Evolutionary conservation across 2,797 vertebrate species (phyloP).

Genomic region (Oreochromis grahami): DNA sequence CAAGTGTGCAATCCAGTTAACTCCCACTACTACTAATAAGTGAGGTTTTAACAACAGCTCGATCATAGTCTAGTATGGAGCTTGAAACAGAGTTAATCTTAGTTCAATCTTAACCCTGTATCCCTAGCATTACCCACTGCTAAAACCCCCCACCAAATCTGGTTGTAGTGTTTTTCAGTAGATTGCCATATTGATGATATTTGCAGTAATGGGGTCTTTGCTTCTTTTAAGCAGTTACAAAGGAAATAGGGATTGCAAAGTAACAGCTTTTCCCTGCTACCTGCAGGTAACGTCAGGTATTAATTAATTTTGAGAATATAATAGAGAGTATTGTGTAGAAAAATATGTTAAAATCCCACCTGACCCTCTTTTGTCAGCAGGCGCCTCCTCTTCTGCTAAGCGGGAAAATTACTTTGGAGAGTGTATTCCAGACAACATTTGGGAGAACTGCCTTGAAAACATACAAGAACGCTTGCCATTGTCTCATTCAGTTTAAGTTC

Average conservation of each 20-base stretch:
- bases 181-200: neutral
- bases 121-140: neutral
- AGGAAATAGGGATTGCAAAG: neutral
- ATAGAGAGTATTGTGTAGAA: neutral
- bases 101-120: neutral
- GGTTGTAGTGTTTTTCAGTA: neutral
- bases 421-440: neutral
- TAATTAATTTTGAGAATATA: neutral
- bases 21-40: neutral
- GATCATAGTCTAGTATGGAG: neutral
- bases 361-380: neutral
- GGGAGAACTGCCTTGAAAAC: neutral
- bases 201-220: neutral
- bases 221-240: neutral
- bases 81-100: neutral
- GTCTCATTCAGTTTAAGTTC: neutral
- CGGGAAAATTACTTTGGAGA: neutral
- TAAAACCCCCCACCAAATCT: neutral
- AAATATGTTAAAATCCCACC: neutral
- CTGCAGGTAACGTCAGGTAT: neutral
- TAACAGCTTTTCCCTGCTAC: neutral
- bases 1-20: neutral
- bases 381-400: neutral
- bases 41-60: neutral
- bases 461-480: neutral